Evolutionary conservation across 2,888 invertebrate genomes (phyloP).

Genomic region (Amiota mariae): DNA sequence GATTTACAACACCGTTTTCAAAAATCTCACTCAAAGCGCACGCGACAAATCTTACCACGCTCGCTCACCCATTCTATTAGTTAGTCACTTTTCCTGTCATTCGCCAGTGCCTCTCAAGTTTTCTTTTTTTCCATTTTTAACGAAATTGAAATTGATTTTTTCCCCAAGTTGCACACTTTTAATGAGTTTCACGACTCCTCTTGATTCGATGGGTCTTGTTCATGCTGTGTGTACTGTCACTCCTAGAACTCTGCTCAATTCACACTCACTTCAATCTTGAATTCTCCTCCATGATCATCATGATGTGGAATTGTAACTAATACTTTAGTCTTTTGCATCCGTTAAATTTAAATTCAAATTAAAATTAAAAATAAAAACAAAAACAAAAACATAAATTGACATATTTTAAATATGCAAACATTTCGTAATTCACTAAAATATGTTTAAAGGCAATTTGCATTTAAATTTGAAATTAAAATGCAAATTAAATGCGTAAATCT

Average conservation of each 20-base stretch:
- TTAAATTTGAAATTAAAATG: conserved; percentile 15
- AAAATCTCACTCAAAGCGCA: conserved; percentile 2
- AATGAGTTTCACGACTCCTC: not conserved
- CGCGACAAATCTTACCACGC: not conserved
- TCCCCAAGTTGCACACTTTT: not conserved
- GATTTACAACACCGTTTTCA: not conserved
- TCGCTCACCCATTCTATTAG: not conserved
- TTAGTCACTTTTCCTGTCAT: not conserved
- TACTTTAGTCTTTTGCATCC: no score
- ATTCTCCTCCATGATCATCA: no score
- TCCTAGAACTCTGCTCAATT: not conserved
- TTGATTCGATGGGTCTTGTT: not conserved
- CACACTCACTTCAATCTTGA: not conserved
- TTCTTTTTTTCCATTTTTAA: conserved; percentile 2
- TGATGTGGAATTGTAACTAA: no score
- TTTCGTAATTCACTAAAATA: not conserved
- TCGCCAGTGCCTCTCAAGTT: not conserved
- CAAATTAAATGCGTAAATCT: conserved; percentile 18
- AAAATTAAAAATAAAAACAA: conserved; percentile 9
- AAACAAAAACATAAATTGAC: conserved; percentile 11
- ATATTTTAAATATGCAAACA: conserved; percentile 11
- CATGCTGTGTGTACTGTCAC: not conserved
- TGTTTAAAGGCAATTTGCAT: conserved; percentile 14
- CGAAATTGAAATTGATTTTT: conserved; percentile 7
- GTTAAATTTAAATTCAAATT: not conserved